phyloP scores from a whole-genome alignment of 2,888 invertebrate species.

The Hyles lineata region DNA sequence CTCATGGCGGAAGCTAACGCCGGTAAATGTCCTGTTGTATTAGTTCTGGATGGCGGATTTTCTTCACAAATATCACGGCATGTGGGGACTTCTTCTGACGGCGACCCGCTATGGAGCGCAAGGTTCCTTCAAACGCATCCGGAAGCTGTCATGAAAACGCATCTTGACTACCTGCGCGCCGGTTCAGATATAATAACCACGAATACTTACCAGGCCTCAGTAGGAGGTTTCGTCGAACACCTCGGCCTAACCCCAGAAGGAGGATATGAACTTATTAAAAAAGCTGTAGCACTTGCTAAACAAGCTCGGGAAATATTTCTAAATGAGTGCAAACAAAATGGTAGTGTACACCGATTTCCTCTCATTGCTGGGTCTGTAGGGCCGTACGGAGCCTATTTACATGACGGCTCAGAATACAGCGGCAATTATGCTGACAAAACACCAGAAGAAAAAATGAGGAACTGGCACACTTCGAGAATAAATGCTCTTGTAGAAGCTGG shows the following conservation, averaged over 20 bases:
- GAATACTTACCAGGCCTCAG: constrained; percentile 94
- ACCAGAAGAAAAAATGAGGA: constrained; percentile 85
- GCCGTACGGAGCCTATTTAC: constrained; percentile 94
- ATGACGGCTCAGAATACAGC: constrained; percentile 96
- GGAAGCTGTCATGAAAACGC: constrained; percentile 89
- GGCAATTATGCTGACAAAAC: constrained; percentile 90
- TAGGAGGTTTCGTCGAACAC: constrained; percentile 90
- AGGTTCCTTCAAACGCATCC: constrained; percentile 91
- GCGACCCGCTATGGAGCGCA: constrained; percentile 95
- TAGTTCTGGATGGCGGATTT: constrained; percentile 89
- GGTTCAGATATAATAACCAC: constrained; percentile 95
- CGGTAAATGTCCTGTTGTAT: constrained; percentile 48
- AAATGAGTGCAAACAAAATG: constrained; percentile 67
- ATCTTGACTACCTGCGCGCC: constrained; percentile 91
- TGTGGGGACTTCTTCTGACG: constrained; percentile 89
- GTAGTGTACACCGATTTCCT: constrained; percentile 63
- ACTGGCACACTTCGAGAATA: constrained; percentile 94
- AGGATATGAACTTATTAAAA: constrained; percentile 88
- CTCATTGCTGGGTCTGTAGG: constrained; percentile 94
- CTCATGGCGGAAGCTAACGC: constrained; percentile 37
- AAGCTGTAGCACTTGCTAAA: constrained; percentile 89
- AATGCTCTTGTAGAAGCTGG: constrained; percentile 90
- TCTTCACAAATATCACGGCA: constrained; percentile 91
- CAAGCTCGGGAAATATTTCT: constrained; percentile 87
- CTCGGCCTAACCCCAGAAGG: constrained; percentile 87